These are phyloP conservation scores for Cossypha polioptera DNA, from an alignment of 2,797 vertebrate genomes.

Conservation along the genomic window DNA sequence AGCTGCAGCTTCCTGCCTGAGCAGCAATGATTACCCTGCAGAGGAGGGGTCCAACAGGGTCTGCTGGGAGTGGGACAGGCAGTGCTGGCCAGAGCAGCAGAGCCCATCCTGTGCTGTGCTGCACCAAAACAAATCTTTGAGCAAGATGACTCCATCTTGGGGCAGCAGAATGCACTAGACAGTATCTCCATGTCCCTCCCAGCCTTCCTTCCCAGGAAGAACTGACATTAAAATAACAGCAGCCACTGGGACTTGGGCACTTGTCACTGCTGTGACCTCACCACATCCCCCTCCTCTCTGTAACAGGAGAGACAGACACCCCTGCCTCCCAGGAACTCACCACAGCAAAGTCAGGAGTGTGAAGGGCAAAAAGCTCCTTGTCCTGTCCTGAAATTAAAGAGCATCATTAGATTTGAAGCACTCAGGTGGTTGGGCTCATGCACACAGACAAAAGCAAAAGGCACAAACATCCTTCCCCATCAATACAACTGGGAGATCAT, in stretches of 20 bases:
- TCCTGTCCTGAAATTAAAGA: neutral
- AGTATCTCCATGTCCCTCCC: neutral
- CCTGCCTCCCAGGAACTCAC: neutral
- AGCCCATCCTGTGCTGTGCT: neutral
- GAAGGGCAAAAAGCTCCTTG: neutral
- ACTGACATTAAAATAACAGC: neutral
- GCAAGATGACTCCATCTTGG: neutral
- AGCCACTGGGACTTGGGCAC: neutral
- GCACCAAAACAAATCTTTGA: neutral
- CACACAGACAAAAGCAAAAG: neutral
- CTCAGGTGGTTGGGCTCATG: rapidly evolving
- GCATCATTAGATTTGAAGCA: neutral
- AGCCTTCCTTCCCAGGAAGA: neutral
- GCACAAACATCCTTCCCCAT: rapidly evolving
- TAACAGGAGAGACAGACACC: neutral
- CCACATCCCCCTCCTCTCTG: neutral
- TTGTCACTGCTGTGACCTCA: neutral
- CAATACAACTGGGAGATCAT: neutral
- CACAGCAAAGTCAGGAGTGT: neutral
- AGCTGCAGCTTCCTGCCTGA: neutral
- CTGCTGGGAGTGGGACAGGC: neutral
- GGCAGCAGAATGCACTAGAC: neutral
- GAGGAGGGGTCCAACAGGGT: neutral
- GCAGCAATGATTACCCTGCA: neutral
- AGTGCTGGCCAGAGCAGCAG: neutral